Evolutionary conservation across 37 sponge, comb jelly and placozoan species (phyloP).

Genomic region (Axinella damicornis): DNA sequence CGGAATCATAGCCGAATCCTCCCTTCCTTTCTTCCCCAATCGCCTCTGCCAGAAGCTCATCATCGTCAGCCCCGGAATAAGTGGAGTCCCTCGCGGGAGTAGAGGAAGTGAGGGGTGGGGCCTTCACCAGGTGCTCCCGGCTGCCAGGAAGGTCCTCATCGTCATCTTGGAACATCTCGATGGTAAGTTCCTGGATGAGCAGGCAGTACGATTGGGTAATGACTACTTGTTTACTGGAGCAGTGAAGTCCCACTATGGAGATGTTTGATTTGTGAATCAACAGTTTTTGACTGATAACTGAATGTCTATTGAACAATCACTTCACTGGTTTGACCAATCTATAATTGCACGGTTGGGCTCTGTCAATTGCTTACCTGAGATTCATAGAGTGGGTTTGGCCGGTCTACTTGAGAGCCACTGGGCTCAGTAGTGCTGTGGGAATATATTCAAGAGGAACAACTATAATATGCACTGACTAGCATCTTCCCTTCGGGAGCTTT

Average conservation of each 20-base stretch:
- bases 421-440: background rate
- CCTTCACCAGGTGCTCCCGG: background rate
- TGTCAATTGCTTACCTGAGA: conserved; percentile 2
- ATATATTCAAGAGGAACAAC: too few relatives aligned
- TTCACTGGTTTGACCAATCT: too few relatives aligned
- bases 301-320: too few relatives aligned
- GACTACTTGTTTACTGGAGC: too few relatives aligned
- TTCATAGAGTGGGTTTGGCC: conserved; percentile 7
- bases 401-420: background rate
- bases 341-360: too few relatives aligned
- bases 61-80: background rate
- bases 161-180: conserved; percentile 27
- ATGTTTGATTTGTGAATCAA: too few relatives aligned
- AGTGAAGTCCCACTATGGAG: too few relatives aligned
- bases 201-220: too few relatives aligned
- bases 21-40: background rate
- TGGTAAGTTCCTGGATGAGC: conserved; percentile 15
- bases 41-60: conserved; percentile 13
- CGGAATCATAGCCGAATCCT: background rate
- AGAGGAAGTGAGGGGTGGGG: background rate
- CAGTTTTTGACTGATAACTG: too few relatives aligned
- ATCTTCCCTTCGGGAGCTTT: too few relatives aligned
- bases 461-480: too few relatives aligned
- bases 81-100: conserved; percentile 1
- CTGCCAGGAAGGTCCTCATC: background rate